Conservation (phyloP, 2,797 vertebrate species). For the Rhinogobio ventralis region DNA sequence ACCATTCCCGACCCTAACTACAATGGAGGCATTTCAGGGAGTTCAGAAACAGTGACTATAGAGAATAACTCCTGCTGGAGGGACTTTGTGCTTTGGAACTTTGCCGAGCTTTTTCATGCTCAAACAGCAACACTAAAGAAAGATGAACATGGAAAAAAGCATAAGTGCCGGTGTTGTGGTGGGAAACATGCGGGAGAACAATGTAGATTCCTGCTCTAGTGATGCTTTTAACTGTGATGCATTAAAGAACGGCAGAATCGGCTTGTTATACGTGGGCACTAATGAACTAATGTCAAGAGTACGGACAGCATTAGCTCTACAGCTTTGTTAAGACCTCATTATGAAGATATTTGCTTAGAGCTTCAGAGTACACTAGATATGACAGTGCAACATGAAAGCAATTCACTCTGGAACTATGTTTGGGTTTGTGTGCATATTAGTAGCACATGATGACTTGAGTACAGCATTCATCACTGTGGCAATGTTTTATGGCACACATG, state of each 20-base stretch:
- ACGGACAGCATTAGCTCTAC: neutral
- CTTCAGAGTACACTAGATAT: neutral
- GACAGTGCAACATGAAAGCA: slow-evolving; percentile 5
- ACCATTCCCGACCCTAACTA: too few relatives aligned
- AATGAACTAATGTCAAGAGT: slow-evolving; percentile 13
- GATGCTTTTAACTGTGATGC: neutral
- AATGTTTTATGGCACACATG: neutral
- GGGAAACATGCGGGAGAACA: neutral
- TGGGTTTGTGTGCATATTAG: neutral
- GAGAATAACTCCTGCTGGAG: neutral
- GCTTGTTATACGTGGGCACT: neutral
- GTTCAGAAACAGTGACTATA: neutral
- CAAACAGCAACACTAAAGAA: neutral
- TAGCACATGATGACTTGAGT: neutral
- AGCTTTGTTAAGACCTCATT: slow-evolving; percentile 13
- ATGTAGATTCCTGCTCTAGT: neutral
- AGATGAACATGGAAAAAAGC: neutral
- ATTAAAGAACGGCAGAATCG: neutral
- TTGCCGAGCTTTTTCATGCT: neutral
- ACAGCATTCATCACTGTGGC: neutral
- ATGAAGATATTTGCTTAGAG: slow-evolving; percentile 17
- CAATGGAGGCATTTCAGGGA: neutral
- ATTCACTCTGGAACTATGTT: neutral
- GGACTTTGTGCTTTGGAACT: neutral
- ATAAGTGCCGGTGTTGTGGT: neutral